Conservation (phyloP, 2,888 invertebrate species). For the Lasioglossum morio region DNA sequence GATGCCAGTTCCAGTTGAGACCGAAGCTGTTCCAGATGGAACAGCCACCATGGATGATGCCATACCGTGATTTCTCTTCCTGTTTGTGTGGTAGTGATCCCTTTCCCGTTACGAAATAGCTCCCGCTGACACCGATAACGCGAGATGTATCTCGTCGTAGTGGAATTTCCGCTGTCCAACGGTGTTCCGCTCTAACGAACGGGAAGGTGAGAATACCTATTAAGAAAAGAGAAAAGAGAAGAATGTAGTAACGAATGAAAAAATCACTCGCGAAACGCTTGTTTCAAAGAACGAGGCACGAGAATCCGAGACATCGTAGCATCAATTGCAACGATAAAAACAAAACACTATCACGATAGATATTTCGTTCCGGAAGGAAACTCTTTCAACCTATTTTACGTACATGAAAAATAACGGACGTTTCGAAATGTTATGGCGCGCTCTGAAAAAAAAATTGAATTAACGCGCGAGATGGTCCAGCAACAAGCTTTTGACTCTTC, state of each 20-base stretch:
- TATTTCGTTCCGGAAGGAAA: constrained; percentile 2
- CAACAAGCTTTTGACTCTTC: constrained; percentile 26
- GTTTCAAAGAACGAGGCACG: constrained; percentile 21
- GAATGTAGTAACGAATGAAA: not conserved
- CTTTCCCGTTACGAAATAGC: constrained; percentile 20
- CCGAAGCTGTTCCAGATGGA: constrained; percentile 76
- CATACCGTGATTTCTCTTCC: constrained; percentile 63
- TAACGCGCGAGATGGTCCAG: constrained; percentile 19
- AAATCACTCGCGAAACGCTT: constrained; percentile 22
- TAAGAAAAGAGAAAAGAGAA: not conserved
- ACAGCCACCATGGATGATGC: constrained; percentile 81
- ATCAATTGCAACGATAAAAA: constrained; percentile 58
- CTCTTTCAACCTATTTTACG: not conserved
- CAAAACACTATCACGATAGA: constrained; percentile 55
- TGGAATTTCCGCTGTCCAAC: constrained; percentile 17
- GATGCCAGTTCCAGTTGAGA: constrained; percentile 64
- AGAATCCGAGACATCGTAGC: constrained; percentile 51
- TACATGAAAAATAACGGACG: constrained; percentile 31
- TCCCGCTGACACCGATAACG: not conserved
- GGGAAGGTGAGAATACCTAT: constrained; percentile 25
- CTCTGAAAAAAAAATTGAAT: constrained; percentile 46
- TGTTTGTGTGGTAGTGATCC: not conserved
- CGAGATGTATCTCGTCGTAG: constrained; percentile 1
- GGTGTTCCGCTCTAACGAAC: constrained; percentile 26
- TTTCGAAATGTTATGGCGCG: constrained; percentile 12